phyloP scores from a whole-genome alignment of 2,888 invertebrate species.

The Microctonus brassicae region DNA sequence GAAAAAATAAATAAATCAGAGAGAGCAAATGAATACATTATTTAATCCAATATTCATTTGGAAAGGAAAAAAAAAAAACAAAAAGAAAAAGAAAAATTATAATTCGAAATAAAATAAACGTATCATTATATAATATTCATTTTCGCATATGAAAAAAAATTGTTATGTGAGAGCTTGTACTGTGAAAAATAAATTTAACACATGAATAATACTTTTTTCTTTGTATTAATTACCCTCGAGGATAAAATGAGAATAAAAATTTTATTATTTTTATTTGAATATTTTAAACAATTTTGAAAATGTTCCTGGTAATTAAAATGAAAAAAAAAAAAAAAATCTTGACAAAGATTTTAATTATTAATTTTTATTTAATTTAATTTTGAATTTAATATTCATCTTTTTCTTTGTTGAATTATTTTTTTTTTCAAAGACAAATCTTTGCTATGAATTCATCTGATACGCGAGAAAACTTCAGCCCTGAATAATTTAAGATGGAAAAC shows the following conservation, averaged over 20 bases:
- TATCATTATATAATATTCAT: conserved; percentile 14
- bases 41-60: no score
- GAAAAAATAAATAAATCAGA: not conserved
- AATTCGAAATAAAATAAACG: no score
- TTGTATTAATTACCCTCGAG: conserved; percentile 29
- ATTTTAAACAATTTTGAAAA: not conserved
- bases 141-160: conserved; percentile 9
- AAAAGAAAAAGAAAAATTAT: no score
- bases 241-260: not conserved
- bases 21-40: no score
- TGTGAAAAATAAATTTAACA: conserved; percentile 62
- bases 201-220: conserved; percentile 42
- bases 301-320: no score
- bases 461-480: no score
- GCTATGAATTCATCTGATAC: not conserved
- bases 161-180: conserved; percentile 58
- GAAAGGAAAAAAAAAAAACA: no score
- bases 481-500: no score
- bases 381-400: not conserved
- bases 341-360: no score
- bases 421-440: not conserved
- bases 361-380: no score
- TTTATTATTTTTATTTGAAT: not conserved
- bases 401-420: not conserved
- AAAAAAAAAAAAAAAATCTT: not conserved